Evolutionary conservation across 2,888 invertebrate genomes (phyloP).

Genomic region (Odontocolon sp.): DNA sequence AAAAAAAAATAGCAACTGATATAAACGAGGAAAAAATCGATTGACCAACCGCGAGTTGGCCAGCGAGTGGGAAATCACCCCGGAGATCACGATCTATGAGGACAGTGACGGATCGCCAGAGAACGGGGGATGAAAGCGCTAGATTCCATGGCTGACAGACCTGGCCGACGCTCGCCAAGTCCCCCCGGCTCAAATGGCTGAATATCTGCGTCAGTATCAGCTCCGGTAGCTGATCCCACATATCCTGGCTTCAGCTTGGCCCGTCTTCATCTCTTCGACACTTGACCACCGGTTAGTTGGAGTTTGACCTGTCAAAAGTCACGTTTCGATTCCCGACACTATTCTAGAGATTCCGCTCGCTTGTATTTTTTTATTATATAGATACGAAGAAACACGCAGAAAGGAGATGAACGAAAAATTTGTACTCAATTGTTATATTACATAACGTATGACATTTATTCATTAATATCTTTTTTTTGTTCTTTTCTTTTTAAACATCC

Average conservation of each 20-base stretch:
- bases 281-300: conserved; percentile 79
- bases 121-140: conserved; percentile 74
- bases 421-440: conserved; percentile 48
- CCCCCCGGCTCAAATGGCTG: conserved; percentile 72
- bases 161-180: conserved; percentile 72
- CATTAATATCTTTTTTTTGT: conserved; percentile 56
- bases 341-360: conserved; percentile 29
- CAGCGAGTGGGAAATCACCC: conserved; percentile 71
- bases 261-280: conserved; percentile 70
- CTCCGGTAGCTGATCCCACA: conserved; percentile 80
- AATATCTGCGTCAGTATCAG: conserved; percentile 79
- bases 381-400: neutral
- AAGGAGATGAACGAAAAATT: neutral
- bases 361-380: conserved; percentile 26
- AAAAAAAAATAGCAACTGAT: neutral
- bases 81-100: conserved; percentile 76
- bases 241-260: conserved; percentile 71
- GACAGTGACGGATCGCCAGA: conserved; percentile 77
- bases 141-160: conserved; percentile 75
- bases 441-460: conserved; percentile 64
- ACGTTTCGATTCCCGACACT: conserved; percentile 22
- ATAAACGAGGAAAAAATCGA: neutral
- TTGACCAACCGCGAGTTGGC: conserved; percentile 71
- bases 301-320: conserved; percentile 82
- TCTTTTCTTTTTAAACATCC: conserved; percentile 52